Percentiles rank a stretch among this genome's conserved stretches.
Evolutionary conservation across 2,888 invertebrate species (phyloP).

Genomic region (Cryptophagus acutangulus): DNA sequence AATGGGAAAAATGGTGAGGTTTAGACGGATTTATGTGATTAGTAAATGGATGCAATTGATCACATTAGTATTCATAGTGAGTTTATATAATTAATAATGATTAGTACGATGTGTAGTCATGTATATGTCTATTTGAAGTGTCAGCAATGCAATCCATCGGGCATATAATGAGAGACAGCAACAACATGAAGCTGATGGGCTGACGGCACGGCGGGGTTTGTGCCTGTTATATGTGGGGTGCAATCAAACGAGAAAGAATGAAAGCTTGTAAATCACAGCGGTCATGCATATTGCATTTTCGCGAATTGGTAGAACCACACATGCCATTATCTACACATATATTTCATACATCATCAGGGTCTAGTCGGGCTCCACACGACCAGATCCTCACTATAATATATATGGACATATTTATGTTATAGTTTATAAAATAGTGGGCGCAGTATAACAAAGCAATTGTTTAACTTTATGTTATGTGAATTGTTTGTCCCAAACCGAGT

Average conservation of each 20-base stretch:
- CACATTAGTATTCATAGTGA: too few relatives aligned
- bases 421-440: too few relatives aligned
- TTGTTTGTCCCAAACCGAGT: constrained; percentile 26
- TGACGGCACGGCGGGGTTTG: not conserved
- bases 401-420: too few relatives aligned
- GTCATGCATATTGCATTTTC: constrained; percentile 36
- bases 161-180: not conserved
- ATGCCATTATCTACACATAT: constrained; percentile 32
- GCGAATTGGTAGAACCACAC: constrained; percentile 24
- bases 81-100: too few relatives aligned
- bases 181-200: not conserved
- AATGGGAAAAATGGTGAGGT: too few relatives aligned
- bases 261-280: constrained; percentile 24
- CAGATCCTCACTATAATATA: too few relatives aligned
- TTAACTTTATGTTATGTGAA: constrained; percentile 30
- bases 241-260: constrained; percentile 1
- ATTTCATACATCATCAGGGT: constrained; percentile 32
- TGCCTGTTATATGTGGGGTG: too few relatives aligned
- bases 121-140: not conserved
- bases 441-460: too few relatives aligned
- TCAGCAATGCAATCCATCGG: not conserved
- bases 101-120: not conserved
- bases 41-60: too few relatives aligned
- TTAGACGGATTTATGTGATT: too few relatives aligned
- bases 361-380: too few relatives aligned